Evolutionary conservation across 1,140 invertebrate species (phyloP), one percentile per base, ranked within the genome.

Genomic region (Temnothorax longispinosus): DNA sequence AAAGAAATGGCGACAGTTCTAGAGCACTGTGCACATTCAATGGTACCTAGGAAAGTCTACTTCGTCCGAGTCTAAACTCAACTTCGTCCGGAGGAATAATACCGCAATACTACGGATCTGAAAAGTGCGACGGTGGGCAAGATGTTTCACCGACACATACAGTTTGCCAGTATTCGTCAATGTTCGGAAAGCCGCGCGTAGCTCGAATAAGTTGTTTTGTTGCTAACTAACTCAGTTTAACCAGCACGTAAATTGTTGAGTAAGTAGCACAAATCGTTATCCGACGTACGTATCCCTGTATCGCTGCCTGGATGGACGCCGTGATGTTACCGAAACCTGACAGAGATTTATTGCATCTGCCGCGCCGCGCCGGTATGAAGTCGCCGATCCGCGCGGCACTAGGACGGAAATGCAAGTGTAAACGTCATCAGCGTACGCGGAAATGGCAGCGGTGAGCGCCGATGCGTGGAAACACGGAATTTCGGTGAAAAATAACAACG

Each of bases 261-360:
- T 50, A 84, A 84, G 69, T 75, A 84, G 41, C 80, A 32, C 80
- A 75, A 75, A 84, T 84, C 69, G 67, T 84, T 84, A 75, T 60
- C 27, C 80, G 52, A n/a, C 65, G 38, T 21, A 13, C 38, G 54
- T 27, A 27, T 82, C 11, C 77, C 21, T 54, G n/a, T 80, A 81
- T 71, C 65, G 50, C 5, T 38, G 32, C 32, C 8, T 54, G 77
- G 44, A 80, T 38, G 38, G 18, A 60, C 69, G 13, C 15, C 8
- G 38, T 35, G 54, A 82, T 44, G 67, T 74, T 84, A 75, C 69
- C 69, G 18, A 27, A 2, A 13, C 11, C 27, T 60, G 80, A 75
- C 80, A 75, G 41, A 84, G 80, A 84, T 84, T 84, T 84, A 84
- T 75, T 75, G 80, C 80, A 60, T 84, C 80, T 84, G 80, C 80